Percentiles rank a stretch among this genome's conserved stretches.
These are phyloP conservation scores for Nebria brevicollis DNA, from an alignment of 2,888 invertebrate genomes.

Conservation along the genomic window DNA sequence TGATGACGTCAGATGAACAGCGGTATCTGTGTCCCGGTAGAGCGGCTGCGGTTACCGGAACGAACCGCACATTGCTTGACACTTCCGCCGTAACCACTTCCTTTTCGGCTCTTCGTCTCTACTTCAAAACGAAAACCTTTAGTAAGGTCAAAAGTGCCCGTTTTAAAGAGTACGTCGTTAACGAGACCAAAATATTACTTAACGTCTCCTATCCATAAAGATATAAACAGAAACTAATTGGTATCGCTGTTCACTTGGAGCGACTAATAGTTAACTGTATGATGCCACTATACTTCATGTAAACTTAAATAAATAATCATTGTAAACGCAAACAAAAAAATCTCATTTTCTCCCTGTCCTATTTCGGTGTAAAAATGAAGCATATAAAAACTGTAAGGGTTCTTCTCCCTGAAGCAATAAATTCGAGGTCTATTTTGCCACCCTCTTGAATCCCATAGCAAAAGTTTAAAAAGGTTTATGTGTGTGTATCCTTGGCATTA, in stretches of 20 bases:
- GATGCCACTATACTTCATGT: too few relatives aligned
- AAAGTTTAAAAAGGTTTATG: not conserved
- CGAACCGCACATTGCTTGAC: slow-evolving; percentile 46
- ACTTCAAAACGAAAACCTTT: not conserved
- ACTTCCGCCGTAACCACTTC: slow-evolving; percentile 32
- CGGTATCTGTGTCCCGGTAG: slow-evolving; percentile 20
- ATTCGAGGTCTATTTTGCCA: not conserved
- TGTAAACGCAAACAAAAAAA: too few relatives aligned
- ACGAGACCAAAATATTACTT: slow-evolving; percentile 22
- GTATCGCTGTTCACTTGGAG: too few relatives aligned
- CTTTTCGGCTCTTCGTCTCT: slow-evolving; percentile 4
- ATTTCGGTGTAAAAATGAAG: too few relatives aligned
- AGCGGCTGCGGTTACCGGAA: slow-evolving; percentile 35
- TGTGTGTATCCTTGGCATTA: not conserved
- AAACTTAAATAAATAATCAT: too few relatives aligned
- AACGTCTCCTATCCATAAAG: not conserved
- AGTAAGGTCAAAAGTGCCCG: not conserved
- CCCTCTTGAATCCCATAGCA: not conserved
- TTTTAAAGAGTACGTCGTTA: not conserved
- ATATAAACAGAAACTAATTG: too few relatives aligned
- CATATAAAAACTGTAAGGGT: too few relatives aligned
- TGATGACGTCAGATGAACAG: slow-evolving; percentile 22
- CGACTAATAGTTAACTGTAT: too few relatives aligned
- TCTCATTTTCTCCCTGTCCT: too few relatives aligned
- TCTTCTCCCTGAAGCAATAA: too few relatives aligned